These are phyloP conservation scores for Ferrisia virgata DNA, from an alignment of 2,888 invertebrate genomes.

Conservation along the genomic window DNA sequence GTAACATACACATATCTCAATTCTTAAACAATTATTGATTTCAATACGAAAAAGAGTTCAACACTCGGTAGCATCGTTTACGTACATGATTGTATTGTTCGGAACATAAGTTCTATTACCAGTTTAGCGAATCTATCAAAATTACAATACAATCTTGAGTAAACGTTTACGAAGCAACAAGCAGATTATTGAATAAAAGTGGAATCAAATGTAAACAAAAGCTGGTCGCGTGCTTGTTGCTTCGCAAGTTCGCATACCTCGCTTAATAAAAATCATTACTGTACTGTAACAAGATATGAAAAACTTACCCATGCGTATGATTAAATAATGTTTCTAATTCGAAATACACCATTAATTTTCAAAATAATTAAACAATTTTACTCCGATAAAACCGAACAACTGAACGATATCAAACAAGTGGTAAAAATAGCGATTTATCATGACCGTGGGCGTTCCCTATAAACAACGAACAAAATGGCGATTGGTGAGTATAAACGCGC, in stretches of 20 bases:
- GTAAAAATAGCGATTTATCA: slow-evolving; percentile 36
- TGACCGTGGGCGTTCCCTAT: slow-evolving; percentile 32
- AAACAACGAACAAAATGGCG: slow-evolving; percentile 38
- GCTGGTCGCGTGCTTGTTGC: slow-evolving; percentile 14
- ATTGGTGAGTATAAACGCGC: slow-evolving; percentile 24
- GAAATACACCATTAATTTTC: not conserved
- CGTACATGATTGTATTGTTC: not conserved
- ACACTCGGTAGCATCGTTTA: not conserved
- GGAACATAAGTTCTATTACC: not conserved
- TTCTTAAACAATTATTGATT: not conserved
- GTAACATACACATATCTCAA: not conserved
- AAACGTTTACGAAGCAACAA: not conserved
- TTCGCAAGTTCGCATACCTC: not conserved
- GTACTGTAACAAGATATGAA: not conserved
- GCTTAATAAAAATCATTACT: not conserved
- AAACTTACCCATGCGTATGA: not conserved
- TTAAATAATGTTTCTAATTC: not conserved
- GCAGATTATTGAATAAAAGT: not conserved
- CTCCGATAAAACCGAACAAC: not conserved
- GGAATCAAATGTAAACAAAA: not conserved
- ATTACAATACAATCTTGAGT: not conserved
- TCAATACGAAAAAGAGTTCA: not conserved
- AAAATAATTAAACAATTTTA: not conserved
- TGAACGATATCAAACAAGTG: slow-evolving; percentile 33
- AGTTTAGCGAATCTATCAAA: not conserved